These are phyloP conservation scores for Pyxicephalus adspersus DNA, from an alignment of 2,113 vertebrate species.

Conservation along the genomic window DNA sequence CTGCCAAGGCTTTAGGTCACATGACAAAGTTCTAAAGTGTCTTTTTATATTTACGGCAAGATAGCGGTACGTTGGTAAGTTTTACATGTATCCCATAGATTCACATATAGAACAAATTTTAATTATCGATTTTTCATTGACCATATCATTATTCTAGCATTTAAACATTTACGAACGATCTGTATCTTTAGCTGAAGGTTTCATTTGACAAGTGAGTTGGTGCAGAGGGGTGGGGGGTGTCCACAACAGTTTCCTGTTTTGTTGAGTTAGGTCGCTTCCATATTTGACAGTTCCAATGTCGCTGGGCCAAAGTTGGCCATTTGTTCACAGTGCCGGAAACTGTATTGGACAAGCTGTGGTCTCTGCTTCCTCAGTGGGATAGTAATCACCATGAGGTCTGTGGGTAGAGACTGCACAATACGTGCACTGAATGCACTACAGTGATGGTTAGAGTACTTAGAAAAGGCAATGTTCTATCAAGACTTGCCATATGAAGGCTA, in stretches of 20 bases:
- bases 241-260: slow-evolving; percentile 31
- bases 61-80: too few relatives aligned
- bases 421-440: not conserved
- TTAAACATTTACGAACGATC: not conserved
- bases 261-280: slow-evolving; percentile 29
- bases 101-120: not conserved
- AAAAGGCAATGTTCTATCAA: not conserved
- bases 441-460: not conserved
- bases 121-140: too few relatives aligned
- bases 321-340: slow-evolving; percentile 28
- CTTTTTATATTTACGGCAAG: too few relatives aligned
- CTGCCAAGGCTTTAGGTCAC: too few relatives aligned
- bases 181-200: not conserved
- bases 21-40: too few relatives aligned
- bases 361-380: slow-evolving; percentile 35
- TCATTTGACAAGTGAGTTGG: not conserved
- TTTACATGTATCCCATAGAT: too few relatives aligned
- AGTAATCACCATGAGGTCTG: slow-evolving; percentile 27
- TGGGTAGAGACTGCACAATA: slow-evolving; percentile 12
- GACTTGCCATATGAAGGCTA: too few relatives aligned
- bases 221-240: slow-evolving; percentile 22
- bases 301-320: slow-evolving; percentile 13
- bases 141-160: too few relatives aligned
- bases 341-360: slow-evolving; percentile 43
- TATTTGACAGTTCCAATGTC: slow-evolving; percentile 6